A percentile compares a stretch with the other conserved stretches of the same genome.
Conservation (phyloP, 1,140 invertebrate species). For the Aporrectodea caliginosa region DNA sequence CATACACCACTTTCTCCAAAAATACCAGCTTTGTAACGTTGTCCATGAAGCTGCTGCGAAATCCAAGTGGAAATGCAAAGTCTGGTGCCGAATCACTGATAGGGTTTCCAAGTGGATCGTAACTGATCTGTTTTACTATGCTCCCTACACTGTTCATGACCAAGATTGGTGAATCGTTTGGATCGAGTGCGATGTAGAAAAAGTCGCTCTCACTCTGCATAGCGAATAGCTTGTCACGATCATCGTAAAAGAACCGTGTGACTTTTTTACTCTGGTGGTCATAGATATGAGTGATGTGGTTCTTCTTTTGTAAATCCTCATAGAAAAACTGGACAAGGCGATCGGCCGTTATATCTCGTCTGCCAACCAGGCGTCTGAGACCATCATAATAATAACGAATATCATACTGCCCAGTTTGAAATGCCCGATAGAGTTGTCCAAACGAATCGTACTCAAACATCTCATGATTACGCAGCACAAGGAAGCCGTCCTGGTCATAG, state of each 20-base stretch:
- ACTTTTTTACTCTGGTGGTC: constrained; percentile 63
- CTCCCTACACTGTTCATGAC: constrained; percentile 85
- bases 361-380: constrained; percentile 75
- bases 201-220: constrained; percentile 72
- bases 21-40: constrained; percentile 73
- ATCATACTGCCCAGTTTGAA: constrained; percentile 81
- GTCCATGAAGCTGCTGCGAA: constrained; percentile 85
- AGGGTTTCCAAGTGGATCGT: constrained; percentile 86
- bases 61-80: constrained; percentile 75
- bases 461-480: constrained; percentile 83
- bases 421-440: constrained; percentile 82
- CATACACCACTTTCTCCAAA: constrained; percentile 83
- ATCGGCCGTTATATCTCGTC: constrained; percentile 69
- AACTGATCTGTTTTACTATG: constrained; percentile 82
- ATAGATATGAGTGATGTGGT: constrained; percentile 62
- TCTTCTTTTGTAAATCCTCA: constrained; percentile 65
- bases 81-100: constrained; percentile 84
- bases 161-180: constrained; percentile 84
- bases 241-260: constrained; percentile 62
- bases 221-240: constrained; percentile 74
- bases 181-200: constrained; percentile 91
- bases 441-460: constrained; percentile 88
- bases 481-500: constrained; percentile 85
- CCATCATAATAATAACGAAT: constrained; percentile 91
- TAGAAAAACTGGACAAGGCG: constrained; percentile 94